Conservation (phyloP, 2,113 vertebrate genomes). For the Otus sunia region DNA sequence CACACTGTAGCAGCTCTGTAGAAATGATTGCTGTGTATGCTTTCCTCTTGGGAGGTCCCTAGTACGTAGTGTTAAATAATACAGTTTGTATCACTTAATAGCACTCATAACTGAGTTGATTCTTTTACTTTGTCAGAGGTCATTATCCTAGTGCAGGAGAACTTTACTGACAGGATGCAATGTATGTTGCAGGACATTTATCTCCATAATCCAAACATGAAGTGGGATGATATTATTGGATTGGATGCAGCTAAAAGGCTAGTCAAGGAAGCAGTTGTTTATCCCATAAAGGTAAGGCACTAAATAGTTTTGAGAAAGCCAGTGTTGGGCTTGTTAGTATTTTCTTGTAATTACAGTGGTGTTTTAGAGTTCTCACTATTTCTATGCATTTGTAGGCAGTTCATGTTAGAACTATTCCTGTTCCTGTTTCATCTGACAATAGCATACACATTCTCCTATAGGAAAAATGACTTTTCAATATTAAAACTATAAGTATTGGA, state of each 20-base stretch:
- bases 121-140: background rate
- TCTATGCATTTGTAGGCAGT: background rate
- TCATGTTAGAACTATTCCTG: background rate
- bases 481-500: background rate
- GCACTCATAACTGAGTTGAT: background rate
- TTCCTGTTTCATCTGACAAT: background rate
- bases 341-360: background rate
- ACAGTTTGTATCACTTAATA: background rate
- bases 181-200: slow-evolving; percentile 86
- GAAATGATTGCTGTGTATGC: background rate
- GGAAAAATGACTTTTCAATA: background rate
- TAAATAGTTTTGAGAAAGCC: background rate
- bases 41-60: background rate
- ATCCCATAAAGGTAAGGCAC: slow-evolving; percentile 87
- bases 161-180: slow-evolving; percentile 37
- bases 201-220: slow-evolving; percentile 90
- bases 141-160: background rate
- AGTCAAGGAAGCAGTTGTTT: slow-evolving; percentile 97
- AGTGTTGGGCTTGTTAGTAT: background rate
- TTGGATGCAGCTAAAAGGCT: slow-evolving; percentile 93
- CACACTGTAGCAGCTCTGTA: background rate
- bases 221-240: slow-evolving; percentile 94
- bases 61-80: background rate
- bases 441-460: background rate
- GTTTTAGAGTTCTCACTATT: background rate